Conservation (phyloP, 2,888 invertebrate species). For the Siphlonurus alternatus region DNA sequence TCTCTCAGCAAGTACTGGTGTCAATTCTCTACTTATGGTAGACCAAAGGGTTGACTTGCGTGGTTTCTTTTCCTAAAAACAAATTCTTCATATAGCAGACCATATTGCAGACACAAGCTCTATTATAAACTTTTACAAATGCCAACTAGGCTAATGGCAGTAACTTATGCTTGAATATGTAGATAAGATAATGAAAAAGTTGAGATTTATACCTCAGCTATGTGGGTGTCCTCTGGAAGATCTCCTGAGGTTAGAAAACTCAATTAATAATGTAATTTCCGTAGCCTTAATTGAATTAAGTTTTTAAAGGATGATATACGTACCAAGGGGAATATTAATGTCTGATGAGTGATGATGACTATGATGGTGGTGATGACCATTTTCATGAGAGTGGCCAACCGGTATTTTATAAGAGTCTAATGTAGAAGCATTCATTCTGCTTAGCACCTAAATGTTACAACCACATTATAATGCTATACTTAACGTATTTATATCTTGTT, state of each 20-base stretch:
- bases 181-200: neutral
- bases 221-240: neutral
- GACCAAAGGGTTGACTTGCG: no score
- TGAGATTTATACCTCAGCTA: neutral
- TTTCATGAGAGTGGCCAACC: neutral
- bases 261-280: neutral
- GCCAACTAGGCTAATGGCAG: no score
- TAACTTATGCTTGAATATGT: no score
- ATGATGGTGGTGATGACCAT: neutral
- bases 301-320: neutral
- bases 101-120: no score
- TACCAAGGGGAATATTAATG: neutral
- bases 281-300: neutral
- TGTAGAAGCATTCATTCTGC: neutral
- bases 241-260: neutral
- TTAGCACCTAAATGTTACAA: neutral
- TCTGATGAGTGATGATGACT: neutral
- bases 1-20: slow-evolving; percentile 4
- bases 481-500: neutral
- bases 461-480: neutral
- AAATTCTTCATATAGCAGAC: neutral
- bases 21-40: neutral
- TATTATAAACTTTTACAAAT: no score
- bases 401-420: neutral
- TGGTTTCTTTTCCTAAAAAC: no score